Conservation (phyloP, 2,888 invertebrate species). For the Nomada fucata region DNA sequence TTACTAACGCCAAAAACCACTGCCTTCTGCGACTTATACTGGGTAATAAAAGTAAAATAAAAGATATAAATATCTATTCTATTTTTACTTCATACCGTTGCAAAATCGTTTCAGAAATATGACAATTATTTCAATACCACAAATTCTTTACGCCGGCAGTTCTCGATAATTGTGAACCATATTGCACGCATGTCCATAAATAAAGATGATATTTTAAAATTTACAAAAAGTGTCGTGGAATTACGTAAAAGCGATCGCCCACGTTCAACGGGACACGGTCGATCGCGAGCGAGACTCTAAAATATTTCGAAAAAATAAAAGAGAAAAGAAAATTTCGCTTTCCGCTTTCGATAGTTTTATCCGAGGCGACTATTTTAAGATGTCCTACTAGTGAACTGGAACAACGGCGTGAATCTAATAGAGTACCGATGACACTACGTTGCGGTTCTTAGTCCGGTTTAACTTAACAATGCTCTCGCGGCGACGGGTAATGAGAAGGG, state of each 20-base stretch:
- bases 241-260: neutral
- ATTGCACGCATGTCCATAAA: too few species aligned
- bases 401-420: conserved; percentile 53
- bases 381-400: conserved; percentile 60
- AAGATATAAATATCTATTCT: too few species aligned
- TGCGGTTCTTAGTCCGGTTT: conserved; percentile 42
- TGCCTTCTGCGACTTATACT: too few species aligned
- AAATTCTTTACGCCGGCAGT: too few species aligned
- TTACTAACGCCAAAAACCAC: too few species aligned
- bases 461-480: conserved; percentile 36
- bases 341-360: conserved; percentile 55
- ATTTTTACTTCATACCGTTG: too few species aligned
- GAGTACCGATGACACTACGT: conserved; percentile 53
- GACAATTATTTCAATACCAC: too few species aligned
- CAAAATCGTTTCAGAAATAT: too few species aligned
- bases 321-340: conserved; percentile 36
- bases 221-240: neutral
- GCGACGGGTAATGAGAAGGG: neutral
- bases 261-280: neutral
- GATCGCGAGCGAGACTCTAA: neutral
- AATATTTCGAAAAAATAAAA: neutral
- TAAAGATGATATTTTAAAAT: neutral
- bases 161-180: too few species aligned
- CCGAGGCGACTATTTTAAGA: conserved; percentile 51
- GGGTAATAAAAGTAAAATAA: too few species aligned